Percentiles rank a stretch among this genome's conserved stretches.
Conservation (phyloP, 2,113 vertebrate genomes). For the Tichodroma muraria region DNA sequence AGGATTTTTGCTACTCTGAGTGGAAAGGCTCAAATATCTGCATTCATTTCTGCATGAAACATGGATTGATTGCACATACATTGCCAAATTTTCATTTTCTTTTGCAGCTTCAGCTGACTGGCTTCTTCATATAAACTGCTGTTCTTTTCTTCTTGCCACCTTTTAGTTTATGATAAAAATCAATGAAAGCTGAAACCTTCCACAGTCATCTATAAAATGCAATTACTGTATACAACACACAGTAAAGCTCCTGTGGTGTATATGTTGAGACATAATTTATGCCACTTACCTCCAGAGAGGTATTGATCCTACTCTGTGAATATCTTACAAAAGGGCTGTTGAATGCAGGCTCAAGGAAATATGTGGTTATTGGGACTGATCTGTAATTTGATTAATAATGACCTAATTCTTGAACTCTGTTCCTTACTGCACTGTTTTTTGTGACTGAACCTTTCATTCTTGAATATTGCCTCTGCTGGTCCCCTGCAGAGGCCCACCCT, state of each 20-base stretch:
- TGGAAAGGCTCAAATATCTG: constrained; percentile 57
- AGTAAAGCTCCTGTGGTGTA: constrained; percentile 75
- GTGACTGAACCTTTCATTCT: constrained; percentile 27
- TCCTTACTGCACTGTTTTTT: constrained; percentile 16
- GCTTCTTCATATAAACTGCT: constrained; percentile 67
- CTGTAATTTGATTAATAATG: constrained; percentile 79
- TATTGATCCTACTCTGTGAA: constrained; percentile 83
- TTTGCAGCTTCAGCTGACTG: constrained; percentile 72
- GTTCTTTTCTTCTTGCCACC: constrained; percentile 71
- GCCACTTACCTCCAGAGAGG: constrained; percentile 78
- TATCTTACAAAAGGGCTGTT: constrained; percentile 74
- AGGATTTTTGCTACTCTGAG: constrained; percentile 42
- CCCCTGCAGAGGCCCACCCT: background rate
- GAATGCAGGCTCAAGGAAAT: constrained; percentile 72
- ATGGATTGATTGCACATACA: constrained; percentile 60
- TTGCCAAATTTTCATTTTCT: constrained; percentile 68
- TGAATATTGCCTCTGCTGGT: background rate
- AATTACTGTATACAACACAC: constrained; percentile 81
- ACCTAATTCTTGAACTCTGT: constrained; percentile 68
- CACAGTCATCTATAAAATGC: constrained; percentile 81
- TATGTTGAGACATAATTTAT: constrained; percentile 82
- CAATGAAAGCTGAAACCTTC: constrained; percentile 84
- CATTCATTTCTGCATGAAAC: constrained; percentile 64
- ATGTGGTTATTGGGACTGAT: constrained; percentile 71
- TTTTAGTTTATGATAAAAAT: constrained; percentile 83